Conservation (phyloP, 2,797 vertebrate species). For the Cryptoblepharus egeriae region DNA sequence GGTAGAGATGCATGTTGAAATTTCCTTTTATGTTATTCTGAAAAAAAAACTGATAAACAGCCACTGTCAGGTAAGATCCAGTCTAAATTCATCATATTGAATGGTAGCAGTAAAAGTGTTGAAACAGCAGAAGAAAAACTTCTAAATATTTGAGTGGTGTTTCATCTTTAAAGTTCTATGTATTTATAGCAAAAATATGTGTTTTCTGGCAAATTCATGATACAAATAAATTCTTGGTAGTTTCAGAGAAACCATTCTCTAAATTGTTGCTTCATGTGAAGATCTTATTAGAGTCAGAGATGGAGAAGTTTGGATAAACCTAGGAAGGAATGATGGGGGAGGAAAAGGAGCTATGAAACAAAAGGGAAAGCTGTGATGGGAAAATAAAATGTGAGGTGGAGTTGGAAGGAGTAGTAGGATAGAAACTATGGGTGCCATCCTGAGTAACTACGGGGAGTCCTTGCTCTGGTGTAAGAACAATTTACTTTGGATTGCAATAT, state of each 20-base stretch:
- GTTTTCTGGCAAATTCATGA: conserved; percentile 10
- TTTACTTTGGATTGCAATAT: too few relatives aligned
- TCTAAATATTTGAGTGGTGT: neutral
- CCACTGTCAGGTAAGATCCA: conserved; percentile 12
- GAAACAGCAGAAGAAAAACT: neutral
- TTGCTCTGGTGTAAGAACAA: too few relatives aligned
- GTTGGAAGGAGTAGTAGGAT: neutral
- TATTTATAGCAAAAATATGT: neutral
- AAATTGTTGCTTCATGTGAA: neutral
- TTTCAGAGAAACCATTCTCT: neutral
- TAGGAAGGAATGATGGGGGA: neutral
- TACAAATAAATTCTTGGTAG: neutral
- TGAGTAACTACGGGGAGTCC: too few relatives aligned
- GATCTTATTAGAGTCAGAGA: neutral
- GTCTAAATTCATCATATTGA: conserved; percentile 5
- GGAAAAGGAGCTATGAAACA: neutral
- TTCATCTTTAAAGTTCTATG: conserved; percentile 4
- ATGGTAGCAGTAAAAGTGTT: conserved; percentile 10
- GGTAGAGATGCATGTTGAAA: neutral
- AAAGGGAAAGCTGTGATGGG: neutral
- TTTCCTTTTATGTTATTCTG: neutral
- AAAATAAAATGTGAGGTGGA: too few relatives aligned
- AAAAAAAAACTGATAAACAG: conserved; percentile 13
- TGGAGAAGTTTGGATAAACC: neutral
- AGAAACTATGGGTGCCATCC: too few relatives aligned